phyloP scores from a whole-genome alignment of 2,113 vertebrate species.

The Caracal caracal region DNA sequence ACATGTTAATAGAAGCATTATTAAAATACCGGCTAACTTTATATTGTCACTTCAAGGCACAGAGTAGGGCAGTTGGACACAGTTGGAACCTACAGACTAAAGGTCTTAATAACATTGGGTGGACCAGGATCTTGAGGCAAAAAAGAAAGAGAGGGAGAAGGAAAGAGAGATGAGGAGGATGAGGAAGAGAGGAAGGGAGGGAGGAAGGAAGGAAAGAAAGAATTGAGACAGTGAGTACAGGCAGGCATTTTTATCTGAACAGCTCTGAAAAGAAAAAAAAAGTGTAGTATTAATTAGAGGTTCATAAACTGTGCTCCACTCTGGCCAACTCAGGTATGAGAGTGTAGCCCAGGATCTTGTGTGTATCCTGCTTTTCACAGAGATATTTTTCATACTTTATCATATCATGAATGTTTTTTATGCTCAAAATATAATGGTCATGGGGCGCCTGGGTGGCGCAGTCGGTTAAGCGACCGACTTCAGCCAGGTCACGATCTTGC shows the following conservation, averaged over 20 bases:
- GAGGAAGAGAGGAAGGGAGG: constrained; percentile 67
- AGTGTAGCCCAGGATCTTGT: not conserved
- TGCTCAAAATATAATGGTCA: not conserved
- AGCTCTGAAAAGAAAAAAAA: not conserved
- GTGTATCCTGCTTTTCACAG: not conserved
- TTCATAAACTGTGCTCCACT: not conserved
- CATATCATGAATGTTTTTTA: not conserved
- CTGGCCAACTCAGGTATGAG: not conserved
- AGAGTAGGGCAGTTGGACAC: not conserved
- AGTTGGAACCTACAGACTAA: not conserved
- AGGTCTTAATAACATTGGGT: not conserved
- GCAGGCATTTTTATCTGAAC: not conserved
- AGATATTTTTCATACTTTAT: not conserved
- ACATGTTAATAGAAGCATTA: not conserved
- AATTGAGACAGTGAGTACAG: not conserved
- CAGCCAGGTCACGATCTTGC: too few relatives aligned
- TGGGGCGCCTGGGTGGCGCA: too few relatives aligned
- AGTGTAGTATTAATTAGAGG: not conserved
- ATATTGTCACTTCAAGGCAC: not conserved
- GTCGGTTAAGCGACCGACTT: too few relatives aligned
- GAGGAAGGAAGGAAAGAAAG: not conserved
- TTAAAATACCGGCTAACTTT: not conserved
- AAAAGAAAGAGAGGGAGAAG: not conserved
- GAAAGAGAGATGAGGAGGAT: not conserved
- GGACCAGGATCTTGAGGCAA: not conserved